Percentiles rank a stretch among this genome's conserved stretches.
These are phyloP conservation scores for Poicephalus gulielmi DNA, from an alignment of 2,113 vertebrate genomes.

Conservation along the genomic window DNA sequence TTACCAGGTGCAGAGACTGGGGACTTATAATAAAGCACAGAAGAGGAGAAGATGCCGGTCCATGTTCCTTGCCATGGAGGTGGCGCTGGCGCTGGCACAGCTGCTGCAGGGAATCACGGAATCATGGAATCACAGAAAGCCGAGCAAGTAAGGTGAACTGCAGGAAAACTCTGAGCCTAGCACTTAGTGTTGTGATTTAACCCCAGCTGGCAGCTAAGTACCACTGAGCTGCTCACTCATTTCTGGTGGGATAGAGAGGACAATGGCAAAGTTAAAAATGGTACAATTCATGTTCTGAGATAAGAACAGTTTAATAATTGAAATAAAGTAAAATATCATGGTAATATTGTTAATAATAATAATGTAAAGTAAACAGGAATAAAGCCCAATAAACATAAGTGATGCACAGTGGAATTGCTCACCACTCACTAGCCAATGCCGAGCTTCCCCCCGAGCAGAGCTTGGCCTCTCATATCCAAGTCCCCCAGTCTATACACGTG, in stretches of 20 bases:
- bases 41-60: not conserved
- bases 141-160: not conserved
- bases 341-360: not conserved
- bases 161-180: not conserved
- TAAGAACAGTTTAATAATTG: not conserved
- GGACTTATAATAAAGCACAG: not conserved
- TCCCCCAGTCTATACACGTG: too few species aligned
- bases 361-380: not conserved
- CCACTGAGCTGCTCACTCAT: not conserved
- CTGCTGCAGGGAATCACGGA: not conserved
- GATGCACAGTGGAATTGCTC: not conserved
- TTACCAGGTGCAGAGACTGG: not conserved
- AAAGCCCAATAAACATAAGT: not conserved
- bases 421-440: not conserved
- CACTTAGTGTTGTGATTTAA: not conserved
- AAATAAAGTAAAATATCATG: not conserved
- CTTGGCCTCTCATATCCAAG: not conserved
- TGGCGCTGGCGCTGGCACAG: not conserved
- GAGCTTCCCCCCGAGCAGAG: not conserved
- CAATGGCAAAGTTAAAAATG: not conserved
- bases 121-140: not conserved
- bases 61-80: not conserved
- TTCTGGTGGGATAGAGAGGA: not conserved
- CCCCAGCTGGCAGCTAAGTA: not conserved
- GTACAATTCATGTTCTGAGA: not conserved